phyloP scores from a whole-genome alignment of 1,140 invertebrate genomes.

The Eumaeus atala region DNA sequence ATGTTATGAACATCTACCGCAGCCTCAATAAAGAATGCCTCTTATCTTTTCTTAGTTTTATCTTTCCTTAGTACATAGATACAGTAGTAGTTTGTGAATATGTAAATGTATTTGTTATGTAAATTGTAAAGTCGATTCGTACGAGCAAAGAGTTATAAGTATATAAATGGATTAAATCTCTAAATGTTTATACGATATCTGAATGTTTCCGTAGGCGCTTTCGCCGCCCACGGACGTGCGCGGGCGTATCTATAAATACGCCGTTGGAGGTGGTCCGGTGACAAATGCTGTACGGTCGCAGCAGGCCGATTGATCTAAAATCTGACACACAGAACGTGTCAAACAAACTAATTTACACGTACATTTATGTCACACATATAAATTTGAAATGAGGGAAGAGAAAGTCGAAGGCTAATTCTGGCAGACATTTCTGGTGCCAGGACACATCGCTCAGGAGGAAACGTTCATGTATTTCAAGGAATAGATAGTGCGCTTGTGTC shows the following conservation, averaged over 20 bases:
- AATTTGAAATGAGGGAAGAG: conserved; percentile 34
- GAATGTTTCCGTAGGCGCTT: conserved; percentile 34
- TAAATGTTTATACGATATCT: conserved; percentile 21
- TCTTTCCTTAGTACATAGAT: conserved; percentile 17
- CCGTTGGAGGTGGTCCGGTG: conserved; percentile 67
- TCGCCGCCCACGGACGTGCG: conserved; percentile 55
- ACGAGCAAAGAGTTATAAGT: conserved; percentile 26
- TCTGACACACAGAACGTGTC: conserved; percentile 31
- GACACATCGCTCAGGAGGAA: no score
- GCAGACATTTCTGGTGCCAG: conserved; percentile 9
- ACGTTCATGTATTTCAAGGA: no score
- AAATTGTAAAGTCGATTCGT: conserved; percentile 25
- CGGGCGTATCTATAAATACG: conserved; percentile 66
- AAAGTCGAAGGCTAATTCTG: conserved; percentile 50
- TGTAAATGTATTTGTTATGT: conserved; percentile 25
- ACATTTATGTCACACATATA: no score
- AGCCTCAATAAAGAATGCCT: no score
- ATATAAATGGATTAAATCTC: not conserved
- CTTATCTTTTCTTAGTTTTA: no score
- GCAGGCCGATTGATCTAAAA: conserved; percentile 58
- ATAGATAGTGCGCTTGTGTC: no score
- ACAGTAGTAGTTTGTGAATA: conserved; percentile 37
- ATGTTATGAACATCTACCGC: no score
- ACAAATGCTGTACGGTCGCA: conserved; percentile 58
- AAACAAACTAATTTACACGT: conserved; percentile 27